A percentile compares a stretch with the other conserved stretches of the same genome.
Evolutionary conservation across 2,113 vertebrate genomes (phyloP).

Genomic region (Ophiodon elongatus): DNA sequence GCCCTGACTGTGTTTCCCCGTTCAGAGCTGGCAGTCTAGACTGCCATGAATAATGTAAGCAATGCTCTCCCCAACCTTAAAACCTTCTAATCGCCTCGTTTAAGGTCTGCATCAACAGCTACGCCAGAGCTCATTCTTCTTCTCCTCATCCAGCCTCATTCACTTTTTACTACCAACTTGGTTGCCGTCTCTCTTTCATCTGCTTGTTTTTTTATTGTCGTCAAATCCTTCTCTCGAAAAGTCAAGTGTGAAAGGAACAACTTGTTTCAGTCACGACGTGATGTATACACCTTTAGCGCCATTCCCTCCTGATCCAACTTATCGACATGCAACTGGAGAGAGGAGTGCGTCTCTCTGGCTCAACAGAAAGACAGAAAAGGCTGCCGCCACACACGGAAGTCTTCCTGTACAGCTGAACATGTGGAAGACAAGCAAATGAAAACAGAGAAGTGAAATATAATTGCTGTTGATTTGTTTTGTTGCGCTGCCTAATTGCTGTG

Average conservation of each 20-base stretch:
- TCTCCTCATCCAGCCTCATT: background rate
- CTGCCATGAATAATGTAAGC: slow-evolving; percentile 80
- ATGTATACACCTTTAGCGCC: background rate
- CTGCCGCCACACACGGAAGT: background rate
- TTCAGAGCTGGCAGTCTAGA: slow-evolving; percentile 71
- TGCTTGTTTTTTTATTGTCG: background rate
- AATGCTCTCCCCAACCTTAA: slow-evolving; percentile 65
- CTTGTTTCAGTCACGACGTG: background rate
- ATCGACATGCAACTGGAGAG: background rate
- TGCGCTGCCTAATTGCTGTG: slow-evolving; percentile 61
- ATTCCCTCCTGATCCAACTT: slow-evolving; percentile 18
- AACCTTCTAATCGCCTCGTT: slow-evolving; percentile 72
- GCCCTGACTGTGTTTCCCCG: slow-evolving; percentile 64
- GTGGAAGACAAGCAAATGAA: slow-evolving; percentile 14
- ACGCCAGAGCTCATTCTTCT: slow-evolving; percentile 58
- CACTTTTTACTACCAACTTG: background rate
- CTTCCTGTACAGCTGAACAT: background rate
- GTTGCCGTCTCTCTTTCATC: background rate
- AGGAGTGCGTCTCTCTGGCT: background rate
- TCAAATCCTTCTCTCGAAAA: background rate
- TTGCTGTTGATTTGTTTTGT: slow-evolving; percentile 57
- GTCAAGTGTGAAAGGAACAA: background rate
- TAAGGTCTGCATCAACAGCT: slow-evolving; percentile 67
- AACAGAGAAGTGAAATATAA: slow-evolving; percentile 41
- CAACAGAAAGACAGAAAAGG: slow-evolving; percentile 4